Conservation (phyloP, 2,113 vertebrate species). For the Hemicordylus capensis region DNA sequence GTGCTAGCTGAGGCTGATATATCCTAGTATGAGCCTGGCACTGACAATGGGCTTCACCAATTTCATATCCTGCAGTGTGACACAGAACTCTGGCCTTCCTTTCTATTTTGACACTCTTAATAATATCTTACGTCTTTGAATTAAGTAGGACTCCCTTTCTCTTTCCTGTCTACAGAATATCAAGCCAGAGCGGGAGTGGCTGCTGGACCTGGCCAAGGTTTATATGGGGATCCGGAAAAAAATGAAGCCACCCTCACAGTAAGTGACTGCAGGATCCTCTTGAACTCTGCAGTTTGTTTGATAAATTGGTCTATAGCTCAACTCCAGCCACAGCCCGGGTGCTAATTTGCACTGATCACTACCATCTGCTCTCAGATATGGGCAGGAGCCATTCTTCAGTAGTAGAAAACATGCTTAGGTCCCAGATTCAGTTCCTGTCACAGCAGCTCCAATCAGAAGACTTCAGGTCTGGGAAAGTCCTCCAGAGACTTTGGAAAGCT, state of each 20-base stretch:
- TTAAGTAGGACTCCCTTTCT: not conserved
- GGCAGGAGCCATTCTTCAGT: no score
- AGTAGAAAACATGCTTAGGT: not conserved
- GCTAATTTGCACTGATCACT: not conserved
- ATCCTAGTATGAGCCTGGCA: no score
- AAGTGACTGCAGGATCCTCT: conserved; percentile 52
- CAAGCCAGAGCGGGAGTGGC: conserved; percentile 93
- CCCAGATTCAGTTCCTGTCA: no score
- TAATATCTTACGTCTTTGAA: not conserved
- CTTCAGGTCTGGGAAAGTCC: not conserved
- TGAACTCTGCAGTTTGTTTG: no score
- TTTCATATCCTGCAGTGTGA: not conserved
- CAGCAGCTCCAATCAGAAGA: no score
- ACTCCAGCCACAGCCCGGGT: not conserved
- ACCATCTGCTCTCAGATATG: not conserved
- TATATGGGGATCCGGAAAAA: conserved; percentile 94
- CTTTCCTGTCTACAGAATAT: conserved; percentile 77
- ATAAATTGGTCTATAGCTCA: no score
- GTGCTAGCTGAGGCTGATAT: no score
- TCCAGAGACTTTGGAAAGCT: not conserved
- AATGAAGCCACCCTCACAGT: conserved; percentile 92
- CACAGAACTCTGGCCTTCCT: not conserved
- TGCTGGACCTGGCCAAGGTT: conserved; percentile 88
- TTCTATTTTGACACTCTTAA: not conserved
- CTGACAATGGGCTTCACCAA: no score